Conservation (phyloP, 1,140 invertebrate species). For the Periplaneta americana region DNA sequence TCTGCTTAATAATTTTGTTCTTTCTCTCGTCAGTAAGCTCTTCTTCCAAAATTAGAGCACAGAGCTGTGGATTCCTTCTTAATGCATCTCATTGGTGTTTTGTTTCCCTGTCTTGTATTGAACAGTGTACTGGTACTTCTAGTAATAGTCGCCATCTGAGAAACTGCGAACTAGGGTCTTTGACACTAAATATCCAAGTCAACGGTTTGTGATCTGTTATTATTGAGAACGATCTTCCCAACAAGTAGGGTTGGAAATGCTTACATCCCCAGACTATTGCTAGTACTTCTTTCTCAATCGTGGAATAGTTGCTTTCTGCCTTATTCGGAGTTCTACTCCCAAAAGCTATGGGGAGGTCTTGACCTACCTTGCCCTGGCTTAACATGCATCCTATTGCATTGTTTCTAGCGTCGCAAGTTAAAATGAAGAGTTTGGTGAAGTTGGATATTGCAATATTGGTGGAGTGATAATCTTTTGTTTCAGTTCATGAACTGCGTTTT, state of each 20-base stretch:
- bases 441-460: constrained; percentile 28
- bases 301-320: constrained; percentile 28
- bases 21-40: no score
- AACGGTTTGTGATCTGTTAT: constrained; percentile 46
- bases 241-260: constrained; percentile 43
- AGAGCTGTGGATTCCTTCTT: no score
- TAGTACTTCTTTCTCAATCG: constrained; percentile 36
- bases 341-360: constrained; percentile 29
- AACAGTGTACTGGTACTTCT: constrained; percentile 39
- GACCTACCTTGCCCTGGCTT: constrained; percentile 23
- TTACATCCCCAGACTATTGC: constrained; percentile 38
- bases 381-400: constrained; percentile 25
- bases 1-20: no score
- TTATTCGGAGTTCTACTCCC: constrained; percentile 25
- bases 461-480: constrained; percentile 19
- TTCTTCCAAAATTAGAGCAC: no score
- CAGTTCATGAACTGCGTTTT: constrained; percentile 14
- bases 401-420: constrained; percentile 29
- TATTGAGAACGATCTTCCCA: constrained; percentile 41
- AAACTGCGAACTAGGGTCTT: constrained; percentile 39
- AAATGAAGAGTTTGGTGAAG: constrained; percentile 27
- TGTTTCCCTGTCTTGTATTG: constrained; percentile 35
- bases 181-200: constrained; percentile 40
- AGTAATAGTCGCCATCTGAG: constrained; percentile 44
- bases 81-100: constrained; percentile 32